phyloP scores from a whole-genome alignment of 2,113 vertebrate genomes.

The Oncorhynchus gorbuscha region DNA sequence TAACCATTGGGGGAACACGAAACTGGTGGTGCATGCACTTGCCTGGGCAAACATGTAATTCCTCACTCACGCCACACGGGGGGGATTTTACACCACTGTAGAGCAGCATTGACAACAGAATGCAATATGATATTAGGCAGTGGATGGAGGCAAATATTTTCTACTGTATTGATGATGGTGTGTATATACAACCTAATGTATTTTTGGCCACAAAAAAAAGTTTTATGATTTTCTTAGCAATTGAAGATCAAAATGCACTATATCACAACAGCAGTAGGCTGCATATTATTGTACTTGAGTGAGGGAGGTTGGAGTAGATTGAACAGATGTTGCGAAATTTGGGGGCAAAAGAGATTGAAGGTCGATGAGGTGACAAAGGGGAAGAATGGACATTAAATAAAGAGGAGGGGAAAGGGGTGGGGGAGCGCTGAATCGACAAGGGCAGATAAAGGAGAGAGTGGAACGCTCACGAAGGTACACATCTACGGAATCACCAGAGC shows the following conservation, averaged over 20 bases:
- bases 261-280: too few relatives aligned
- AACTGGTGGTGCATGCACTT: too few relatives aligned
- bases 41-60: not conserved
- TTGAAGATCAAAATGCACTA: too few relatives aligned
- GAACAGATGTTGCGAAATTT: not conserved
- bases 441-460: slow-evolving; percentile 31
- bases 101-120: not conserved
- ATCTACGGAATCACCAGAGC: slow-evolving; percentile 55
- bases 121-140: not conserved
- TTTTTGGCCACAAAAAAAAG: too few relatives aligned
- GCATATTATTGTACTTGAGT: too few relatives aligned
- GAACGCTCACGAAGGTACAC: slow-evolving; percentile 19
- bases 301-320: not conserved
- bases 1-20: too few relatives aligned
- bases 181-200: too few relatives aligned
- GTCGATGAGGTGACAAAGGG: not conserved
- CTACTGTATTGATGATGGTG: too few relatives aligned
- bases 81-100: not conserved
- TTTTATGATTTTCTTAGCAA: too few relatives aligned
- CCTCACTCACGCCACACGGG: slow-evolving; percentile 3
- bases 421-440: slow-evolving; percentile 9
- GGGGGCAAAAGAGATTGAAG: not conserved
- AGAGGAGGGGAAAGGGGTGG: slow-evolving; percentile 18
- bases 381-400: slow-evolving; percentile 12
- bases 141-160: too few relatives aligned